phyloP scores from a whole-genome alignment of 2,113 vertebrate genomes.

The Pipra filicauda region DNA sequence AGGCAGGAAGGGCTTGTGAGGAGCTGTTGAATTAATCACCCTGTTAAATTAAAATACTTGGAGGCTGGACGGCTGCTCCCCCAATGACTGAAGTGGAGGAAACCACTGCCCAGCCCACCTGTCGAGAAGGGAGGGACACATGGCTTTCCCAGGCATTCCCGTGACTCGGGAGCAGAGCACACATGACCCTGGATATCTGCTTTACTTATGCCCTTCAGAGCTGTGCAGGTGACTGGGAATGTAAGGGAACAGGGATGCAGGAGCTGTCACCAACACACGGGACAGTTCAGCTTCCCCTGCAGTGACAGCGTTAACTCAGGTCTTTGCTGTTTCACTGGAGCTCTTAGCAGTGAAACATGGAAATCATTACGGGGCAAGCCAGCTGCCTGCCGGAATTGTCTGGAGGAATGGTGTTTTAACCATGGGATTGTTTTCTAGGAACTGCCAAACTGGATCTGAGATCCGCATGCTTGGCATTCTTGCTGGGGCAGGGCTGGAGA shows the following conservation, averaged over 20 bases:
- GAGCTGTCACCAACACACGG: background rate
- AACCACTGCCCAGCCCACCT: background rate
- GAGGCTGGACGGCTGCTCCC: background rate
- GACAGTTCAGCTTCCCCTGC: background rate
- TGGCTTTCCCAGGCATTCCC: background rate
- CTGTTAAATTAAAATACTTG: background rate
- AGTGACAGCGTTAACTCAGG: accelerated
- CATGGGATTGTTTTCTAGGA: background rate
- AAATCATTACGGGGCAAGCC: background rate
- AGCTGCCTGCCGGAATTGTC: background rate
- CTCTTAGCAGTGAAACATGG: background rate
- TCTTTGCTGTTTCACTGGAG: accelerated
- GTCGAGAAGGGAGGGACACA: background rate
- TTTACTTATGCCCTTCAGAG: background rate
- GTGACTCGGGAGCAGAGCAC: background rate
- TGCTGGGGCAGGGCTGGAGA: background rate
- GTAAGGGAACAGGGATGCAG: accelerated
- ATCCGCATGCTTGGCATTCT: background rate
- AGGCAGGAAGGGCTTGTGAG: background rate
- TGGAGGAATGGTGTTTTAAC: background rate
- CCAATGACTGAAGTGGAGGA: background rate
- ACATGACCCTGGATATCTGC: accelerated
- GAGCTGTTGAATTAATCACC: background rate
- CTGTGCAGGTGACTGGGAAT: background rate
- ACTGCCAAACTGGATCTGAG: background rate